Conservation (phyloP, 2,888 invertebrate species). For the Sinodicranocentrus sp. region DNA sequence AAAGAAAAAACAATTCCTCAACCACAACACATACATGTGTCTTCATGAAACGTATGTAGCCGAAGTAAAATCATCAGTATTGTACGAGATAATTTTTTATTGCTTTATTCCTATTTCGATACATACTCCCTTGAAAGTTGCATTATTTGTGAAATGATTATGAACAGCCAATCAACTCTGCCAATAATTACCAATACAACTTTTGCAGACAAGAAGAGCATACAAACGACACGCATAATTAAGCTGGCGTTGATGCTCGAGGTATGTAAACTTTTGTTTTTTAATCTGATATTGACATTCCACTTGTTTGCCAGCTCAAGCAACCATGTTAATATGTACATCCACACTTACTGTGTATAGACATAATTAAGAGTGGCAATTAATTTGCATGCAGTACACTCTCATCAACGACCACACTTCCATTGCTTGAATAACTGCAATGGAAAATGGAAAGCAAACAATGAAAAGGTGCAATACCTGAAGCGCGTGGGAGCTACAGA, state of each 20-base stretch:
- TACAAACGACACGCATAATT: slow-evolving; percentile 21
- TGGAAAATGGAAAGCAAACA: no score
- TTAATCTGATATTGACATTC: slow-evolving; percentile 47
- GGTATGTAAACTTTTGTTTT: slow-evolving; percentile 49
- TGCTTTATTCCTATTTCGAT: no score
- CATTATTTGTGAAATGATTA: not conserved
- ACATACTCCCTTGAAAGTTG: no score
- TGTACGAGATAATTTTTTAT: no score
- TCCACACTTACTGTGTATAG: not conserved
- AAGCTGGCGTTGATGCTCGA: not conserved
- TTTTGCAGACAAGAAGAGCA: not conserved
- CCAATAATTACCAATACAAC: not conserved
- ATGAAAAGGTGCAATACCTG: slow-evolving; percentile 1
- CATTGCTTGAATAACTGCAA: no score
- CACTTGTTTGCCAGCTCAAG: not conserved
- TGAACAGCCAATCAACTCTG: slow-evolving; percentile 16
- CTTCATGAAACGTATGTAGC: no score
- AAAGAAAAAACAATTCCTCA: no score
- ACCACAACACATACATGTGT: no score
- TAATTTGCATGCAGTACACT: slow-evolving; percentile 21
- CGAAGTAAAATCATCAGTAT: no score
- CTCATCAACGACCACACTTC: no score
- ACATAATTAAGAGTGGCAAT: slow-evolving; percentile 32
- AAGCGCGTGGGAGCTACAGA: slow-evolving; percentile 51
- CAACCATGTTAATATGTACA: not conserved